Conservation (phyloP, 2,113 vertebrate species). For the Hydrolagus affinis region DNA sequence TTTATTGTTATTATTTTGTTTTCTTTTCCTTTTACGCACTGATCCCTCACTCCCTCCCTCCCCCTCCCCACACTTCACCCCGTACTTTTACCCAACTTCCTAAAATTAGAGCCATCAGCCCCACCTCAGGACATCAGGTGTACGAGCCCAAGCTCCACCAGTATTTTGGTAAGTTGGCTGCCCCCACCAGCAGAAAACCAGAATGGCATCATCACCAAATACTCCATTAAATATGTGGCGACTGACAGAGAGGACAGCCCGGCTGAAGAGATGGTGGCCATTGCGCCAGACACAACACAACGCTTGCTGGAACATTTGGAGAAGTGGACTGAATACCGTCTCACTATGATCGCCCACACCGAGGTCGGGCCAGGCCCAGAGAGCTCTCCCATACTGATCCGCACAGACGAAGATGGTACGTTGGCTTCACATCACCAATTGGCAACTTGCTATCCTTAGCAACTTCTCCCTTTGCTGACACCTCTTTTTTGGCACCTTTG, state of each 20-base stretch:
- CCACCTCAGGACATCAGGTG: constrained; percentile 92
- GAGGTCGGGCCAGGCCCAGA: constrained; percentile 91
- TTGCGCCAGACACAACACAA: constrained; percentile 74
- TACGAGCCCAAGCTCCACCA: constrained; percentile 91
- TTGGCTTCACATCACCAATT: constrained; percentile 68
- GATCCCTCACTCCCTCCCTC: constrained; percentile 63
- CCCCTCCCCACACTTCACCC: constrained; percentile 37
- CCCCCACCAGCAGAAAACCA: constrained; percentile 82
- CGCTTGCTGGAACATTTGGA: constrained; percentile 98
- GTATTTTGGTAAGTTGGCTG: constrained; percentile 97
- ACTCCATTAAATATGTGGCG: constrained; percentile 76
- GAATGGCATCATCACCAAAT: constrained; percentile 89
- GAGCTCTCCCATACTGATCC: constrained; percentile 82
- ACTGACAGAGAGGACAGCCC: constrained; percentile 79
- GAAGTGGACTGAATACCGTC: constrained; percentile 95
- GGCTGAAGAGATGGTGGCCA: constrained; percentile 65
- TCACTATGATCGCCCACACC: constrained; percentile 87
- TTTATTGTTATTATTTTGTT: constrained; percentile 51
- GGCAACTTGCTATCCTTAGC: constrained; percentile 51
- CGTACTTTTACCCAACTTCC: constrained; percentile 40
- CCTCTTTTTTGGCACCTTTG: not conserved
- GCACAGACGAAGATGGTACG: constrained; percentile 99
- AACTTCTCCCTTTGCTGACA: constrained; percentile 49
- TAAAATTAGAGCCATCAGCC: constrained; percentile 85
- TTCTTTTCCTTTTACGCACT: constrained; percentile 65